Conservation (phyloP, 2,113 vertebrate genomes). For the Istiophorus platypterus region DNA sequence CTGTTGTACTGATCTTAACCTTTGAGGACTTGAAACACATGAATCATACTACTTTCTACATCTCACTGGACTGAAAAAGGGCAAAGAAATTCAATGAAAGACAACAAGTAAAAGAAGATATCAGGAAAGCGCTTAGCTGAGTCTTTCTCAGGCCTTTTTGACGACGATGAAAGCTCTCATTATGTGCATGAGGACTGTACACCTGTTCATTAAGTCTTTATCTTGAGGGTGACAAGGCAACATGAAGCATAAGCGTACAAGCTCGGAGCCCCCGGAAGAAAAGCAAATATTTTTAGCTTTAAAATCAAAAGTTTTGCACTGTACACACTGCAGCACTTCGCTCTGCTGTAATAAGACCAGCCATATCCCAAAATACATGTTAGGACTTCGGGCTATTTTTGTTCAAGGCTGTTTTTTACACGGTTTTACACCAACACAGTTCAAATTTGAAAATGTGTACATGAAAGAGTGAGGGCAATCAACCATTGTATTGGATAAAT, state of each 20-base stretch:
- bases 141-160: background rate
- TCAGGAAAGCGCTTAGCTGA: background rate
- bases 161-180: conserved; percentile 1
- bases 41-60: background rate
- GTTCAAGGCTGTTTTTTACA: conserved; percentile 17
- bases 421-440: conserved; percentile 16
- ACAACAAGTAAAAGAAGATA: background rate
- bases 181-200: background rate
- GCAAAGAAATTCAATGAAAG: conserved; percentile 20
- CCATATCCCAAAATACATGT: conserved; percentile 31
- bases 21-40: conserved; percentile 23
- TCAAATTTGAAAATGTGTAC: conserved; percentile 1
- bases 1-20: conserved; percentile 6
- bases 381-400: conserved; percentile 39
- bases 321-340: background rate
- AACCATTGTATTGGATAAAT: background rate
- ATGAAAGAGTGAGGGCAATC: background rate
- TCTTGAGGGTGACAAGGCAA: conserved; percentile 8
- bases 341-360: conserved; percentile 27
- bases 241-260: background rate
- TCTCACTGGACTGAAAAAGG: background rate
- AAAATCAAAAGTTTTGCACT: conserved; percentile 24
- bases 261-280: background rate
- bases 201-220: background rate
- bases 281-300: conserved; percentile 46